Conservation (phyloP, 2,888 invertebrate genomes). For the Rotaria socialis region DNA sequence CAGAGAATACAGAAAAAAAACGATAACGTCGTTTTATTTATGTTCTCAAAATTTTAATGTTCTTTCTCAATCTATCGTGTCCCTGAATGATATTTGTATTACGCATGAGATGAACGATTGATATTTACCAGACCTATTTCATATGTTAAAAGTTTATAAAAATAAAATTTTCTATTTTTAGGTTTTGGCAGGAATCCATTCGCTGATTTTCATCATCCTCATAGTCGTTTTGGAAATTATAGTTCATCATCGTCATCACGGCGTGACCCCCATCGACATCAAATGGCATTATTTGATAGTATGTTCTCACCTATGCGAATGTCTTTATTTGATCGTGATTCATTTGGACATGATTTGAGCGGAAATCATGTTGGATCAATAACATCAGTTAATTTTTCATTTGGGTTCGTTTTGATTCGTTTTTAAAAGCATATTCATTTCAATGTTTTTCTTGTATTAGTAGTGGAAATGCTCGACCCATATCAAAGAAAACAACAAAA, state of each 20-base stretch:
- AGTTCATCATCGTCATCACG: constrained; percentile 10
- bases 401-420: background rate
- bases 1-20: background rate
- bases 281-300: constrained; percentile 22
- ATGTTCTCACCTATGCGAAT: constrained; percentile 31
- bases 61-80: background rate
- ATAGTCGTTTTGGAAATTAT: background rate
- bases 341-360: background rate
- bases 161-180: background rate
- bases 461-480: background rate
- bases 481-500: background rate
- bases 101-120: background rate
- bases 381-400: constrained; percentile 32
- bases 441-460: background rate
- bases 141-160: background rate
- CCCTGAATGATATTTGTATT: background rate
- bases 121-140: background rate
- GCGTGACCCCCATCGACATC: constrained; percentile 19
- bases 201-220: background rate
- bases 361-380: background rate
- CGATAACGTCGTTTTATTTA: too few species aligned
- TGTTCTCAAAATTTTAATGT: too few species aligned
- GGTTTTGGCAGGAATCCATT: constrained; percentile 2
- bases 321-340: constrained; percentile 7
- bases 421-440: too few species aligned